Evolutionary conservation across 2,113 vertebrate genomes (phyloP).

Genomic region (Odocoileus hemionus): DNA sequence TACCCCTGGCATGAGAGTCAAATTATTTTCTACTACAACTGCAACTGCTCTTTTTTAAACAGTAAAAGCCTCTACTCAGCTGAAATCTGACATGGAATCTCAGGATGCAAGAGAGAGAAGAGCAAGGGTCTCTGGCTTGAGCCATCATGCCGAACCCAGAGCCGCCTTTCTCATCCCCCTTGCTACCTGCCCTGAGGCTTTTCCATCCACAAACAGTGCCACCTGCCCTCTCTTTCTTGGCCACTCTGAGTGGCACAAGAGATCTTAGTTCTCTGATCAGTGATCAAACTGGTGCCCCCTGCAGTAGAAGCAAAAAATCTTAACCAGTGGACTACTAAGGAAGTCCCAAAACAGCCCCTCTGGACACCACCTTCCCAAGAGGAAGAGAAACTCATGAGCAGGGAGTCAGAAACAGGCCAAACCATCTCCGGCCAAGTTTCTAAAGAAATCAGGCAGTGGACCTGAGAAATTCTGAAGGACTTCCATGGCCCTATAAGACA

Average conservation of each 20-base stretch:
- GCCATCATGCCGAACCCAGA: too few species aligned
- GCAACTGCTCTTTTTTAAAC: background rate
- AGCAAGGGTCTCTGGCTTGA: background rate
- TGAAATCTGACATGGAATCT: background rate
- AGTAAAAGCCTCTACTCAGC: background rate
- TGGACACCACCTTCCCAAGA: background rate
- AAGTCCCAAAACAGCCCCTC: background rate
- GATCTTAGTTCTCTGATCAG: background rate
- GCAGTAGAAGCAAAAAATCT: background rate
- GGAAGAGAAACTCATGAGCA: background rate
- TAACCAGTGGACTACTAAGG: background rate
- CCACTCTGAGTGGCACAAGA: background rate
- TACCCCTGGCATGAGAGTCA: background rate
- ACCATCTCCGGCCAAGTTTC: background rate
- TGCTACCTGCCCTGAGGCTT: background rate
- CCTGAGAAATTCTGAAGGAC: background rate
- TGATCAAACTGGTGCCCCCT: background rate
- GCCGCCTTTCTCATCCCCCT: fast-evolving
- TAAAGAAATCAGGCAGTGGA: background rate
- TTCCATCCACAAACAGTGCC: background rate
- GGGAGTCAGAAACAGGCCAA: background rate
- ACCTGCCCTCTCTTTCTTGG: background rate
- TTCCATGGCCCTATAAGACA: background rate
- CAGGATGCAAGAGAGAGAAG: too few species aligned
- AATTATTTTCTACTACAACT: background rate